Base-by-base conservation (phyloP, 37 sponge, comb jelly and placozoan species). In the Axinella damicornis region DNA sequence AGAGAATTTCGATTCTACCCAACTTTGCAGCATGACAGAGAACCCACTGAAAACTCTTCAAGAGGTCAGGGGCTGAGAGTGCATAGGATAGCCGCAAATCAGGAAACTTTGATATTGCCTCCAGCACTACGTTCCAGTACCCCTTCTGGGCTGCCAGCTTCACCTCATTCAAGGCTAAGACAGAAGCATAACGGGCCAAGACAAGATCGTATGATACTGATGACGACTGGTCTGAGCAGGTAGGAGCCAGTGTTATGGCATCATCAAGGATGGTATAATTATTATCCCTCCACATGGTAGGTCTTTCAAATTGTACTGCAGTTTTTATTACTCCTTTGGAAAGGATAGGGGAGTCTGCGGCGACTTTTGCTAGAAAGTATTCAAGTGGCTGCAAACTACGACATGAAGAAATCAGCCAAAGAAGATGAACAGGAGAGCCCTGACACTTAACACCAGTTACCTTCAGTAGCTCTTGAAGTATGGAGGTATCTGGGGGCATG, bases 101-200 rank as follows among this genome's bases (percentile, higher is more conserved):
- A 21, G 38, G 14, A 35, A 69, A 17, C 33, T 33, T 30, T 46
- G 22, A 19, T 53, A 39, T 25, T 28, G 69, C 68, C 11, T 46
- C 37, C 5, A 68, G 57, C 0, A 80, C 55, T 22, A 80, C 57
- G 13, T 31, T n/a, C 85, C 75, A 75, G 56, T 76, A 72, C 19
- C 85, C 85, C 39, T 66, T 74, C 36, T 60, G 18, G 20, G 76
- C 66, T 66, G 85, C 76, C 1, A 12, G 24, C 5, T 53, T 46
- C n/a, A 32, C 55, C 28, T 69, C 21, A 5, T 37, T 20, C 16
- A 53, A 30, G 46, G 69, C 25, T 16, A 80, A 19, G 18, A 16
- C 2, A 19, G 40, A 27, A 30, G 34, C 69, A 32, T 76, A 40
- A 15, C 19, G 22, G 5, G 30, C 19, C n/a, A 55, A 35, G 13